These are phyloP conservation scores for Synchiropus splendidus DNA, from an alignment of 2,113 vertebrate genomes.

Conservation along the genomic window DNA sequence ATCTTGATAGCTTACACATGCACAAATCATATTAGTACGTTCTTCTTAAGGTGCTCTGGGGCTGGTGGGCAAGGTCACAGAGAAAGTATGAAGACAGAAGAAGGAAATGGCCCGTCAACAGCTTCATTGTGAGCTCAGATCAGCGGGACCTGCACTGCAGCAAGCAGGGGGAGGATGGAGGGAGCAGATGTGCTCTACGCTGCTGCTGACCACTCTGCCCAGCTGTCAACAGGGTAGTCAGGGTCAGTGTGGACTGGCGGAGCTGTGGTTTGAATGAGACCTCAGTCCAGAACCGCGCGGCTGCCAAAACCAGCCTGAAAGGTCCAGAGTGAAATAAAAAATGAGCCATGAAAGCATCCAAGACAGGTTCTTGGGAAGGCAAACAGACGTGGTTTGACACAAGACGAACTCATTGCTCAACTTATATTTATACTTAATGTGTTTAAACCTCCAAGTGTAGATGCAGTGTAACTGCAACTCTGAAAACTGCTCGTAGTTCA, in stretches of 20 bases:
- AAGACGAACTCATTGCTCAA: constrained; percentile 4
- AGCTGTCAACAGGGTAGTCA: constrained; percentile 15
- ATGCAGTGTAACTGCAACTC: too few relatives aligned
- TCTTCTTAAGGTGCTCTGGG: constrained; percentile 26
- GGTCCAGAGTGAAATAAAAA: not conserved
- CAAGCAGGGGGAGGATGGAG: not conserved
- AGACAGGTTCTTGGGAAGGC: constrained; percentile 10
- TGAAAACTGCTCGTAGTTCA: too few relatives aligned
- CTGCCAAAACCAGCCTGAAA: constrained; percentile 26
- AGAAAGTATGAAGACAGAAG: constrained; percentile 39
- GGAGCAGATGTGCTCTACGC: constrained; percentile 22
- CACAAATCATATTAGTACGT: constrained; percentile 34
- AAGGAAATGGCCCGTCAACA: constrained; percentile 18
- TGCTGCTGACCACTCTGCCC: constrained; percentile 17
- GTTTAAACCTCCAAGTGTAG: too few relatives aligned
- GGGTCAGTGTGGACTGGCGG: constrained; percentile 26
- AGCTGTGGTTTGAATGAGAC: constrained; percentile 25
- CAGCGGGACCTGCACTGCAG: too few relatives aligned
- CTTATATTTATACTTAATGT: too few relatives aligned
- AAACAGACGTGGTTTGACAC: constrained; percentile 24
- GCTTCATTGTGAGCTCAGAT: too few relatives aligned
- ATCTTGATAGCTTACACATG: constrained; percentile 57
- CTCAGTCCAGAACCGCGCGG: constrained; percentile 31
- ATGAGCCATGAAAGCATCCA: constrained; percentile 6
- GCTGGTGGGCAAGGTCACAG: constrained; percentile 21